Evolutionary conservation across 2,113 vertebrate genomes (phyloP).

Genomic region (Cebidichthys violaceus): DNA sequence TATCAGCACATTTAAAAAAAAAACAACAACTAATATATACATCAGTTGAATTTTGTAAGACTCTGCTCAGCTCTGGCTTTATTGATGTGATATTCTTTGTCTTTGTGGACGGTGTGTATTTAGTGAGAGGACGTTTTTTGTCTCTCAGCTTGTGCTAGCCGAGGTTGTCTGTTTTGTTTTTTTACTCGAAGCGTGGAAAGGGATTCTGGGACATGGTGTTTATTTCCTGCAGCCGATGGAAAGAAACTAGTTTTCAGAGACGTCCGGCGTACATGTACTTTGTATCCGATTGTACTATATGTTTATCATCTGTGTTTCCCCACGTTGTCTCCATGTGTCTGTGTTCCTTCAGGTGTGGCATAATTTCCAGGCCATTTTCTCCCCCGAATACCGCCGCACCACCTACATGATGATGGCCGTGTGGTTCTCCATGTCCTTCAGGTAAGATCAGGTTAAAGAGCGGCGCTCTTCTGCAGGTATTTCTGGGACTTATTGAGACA

Average conservation of each 20-base stretch:
- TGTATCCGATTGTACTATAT: background rate
- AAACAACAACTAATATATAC: too few relatives aligned
- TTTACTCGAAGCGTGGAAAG: background rate
- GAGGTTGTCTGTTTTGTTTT: background rate
- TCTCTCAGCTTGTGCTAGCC: background rate
- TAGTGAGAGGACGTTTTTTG: slow-evolving; percentile 1
- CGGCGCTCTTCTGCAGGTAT: background rate
- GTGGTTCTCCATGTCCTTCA: slow-evolving; percentile 99
- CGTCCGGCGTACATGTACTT: background rate
- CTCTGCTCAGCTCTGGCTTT: background rate
- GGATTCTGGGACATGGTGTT: slow-evolving; percentile 34
- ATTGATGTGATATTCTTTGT: background rate
- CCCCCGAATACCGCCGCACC: slow-evolving; percentile 90
- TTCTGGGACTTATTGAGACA: background rate
- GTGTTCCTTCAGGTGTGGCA: slow-evolving; percentile 87
- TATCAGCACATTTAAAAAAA: background rate
- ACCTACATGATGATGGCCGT: slow-evolving; percentile 98
- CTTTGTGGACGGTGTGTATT: slow-evolving; percentile 16
- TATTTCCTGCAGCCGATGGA: slow-evolving; percentile 20
- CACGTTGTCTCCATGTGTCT: background rate
- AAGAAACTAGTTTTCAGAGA: slow-evolving; percentile 6
- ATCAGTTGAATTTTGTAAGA: too few relatives aligned
- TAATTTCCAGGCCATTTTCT: slow-evolving; percentile 92
- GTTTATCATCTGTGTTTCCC: background rate
- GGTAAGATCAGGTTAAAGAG: slow-evolving; percentile 76